These are phyloP conservation scores for Acleris holmiana DNA, from an alignment of 2,888 invertebrate genomes.

Conservation along the genomic window DNA sequence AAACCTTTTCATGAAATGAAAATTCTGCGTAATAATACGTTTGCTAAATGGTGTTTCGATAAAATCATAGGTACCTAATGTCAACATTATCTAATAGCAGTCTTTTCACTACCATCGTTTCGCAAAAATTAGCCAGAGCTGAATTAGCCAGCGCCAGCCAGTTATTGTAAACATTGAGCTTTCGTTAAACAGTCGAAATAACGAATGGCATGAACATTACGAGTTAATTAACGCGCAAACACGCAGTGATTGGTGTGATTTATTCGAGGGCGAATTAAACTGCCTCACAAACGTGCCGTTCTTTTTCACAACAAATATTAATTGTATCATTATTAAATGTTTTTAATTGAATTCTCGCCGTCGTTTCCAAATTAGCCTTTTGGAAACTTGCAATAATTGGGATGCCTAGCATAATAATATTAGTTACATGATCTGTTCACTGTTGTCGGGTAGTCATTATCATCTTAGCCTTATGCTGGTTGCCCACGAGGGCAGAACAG, in stretches of 20 bases:
- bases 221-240: constrained; percentile 44
- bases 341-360: not conserved
- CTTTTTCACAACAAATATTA: constrained; percentile 17
- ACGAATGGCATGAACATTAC: constrained; percentile 31
- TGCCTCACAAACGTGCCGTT: constrained; percentile 22
- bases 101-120: too few species aligned
- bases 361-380: not conserved
- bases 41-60: too few species aligned
- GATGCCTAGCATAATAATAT: too few species aligned
- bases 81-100: too few species aligned
- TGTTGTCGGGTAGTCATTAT: too few species aligned
- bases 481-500: too few species aligned
- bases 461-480: too few species aligned
- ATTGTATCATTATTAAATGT: constrained; percentile 2
- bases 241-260: constrained; percentile 41
- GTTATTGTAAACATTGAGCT: constrained; percentile 2
- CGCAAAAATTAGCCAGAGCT: constrained; percentile 16
- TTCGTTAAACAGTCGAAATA: not conserved
- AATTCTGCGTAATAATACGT: too few species aligned
- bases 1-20: too few species aligned
- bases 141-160: not conserved
- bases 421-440: too few species aligned
- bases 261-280: constrained; percentile 34
- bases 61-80: too few species aligned
- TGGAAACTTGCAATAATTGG: too few species aligned